phyloP scores from a whole-genome alignment of 2,797 vertebrate genomes.

The Smutsia temminckii region DNA sequence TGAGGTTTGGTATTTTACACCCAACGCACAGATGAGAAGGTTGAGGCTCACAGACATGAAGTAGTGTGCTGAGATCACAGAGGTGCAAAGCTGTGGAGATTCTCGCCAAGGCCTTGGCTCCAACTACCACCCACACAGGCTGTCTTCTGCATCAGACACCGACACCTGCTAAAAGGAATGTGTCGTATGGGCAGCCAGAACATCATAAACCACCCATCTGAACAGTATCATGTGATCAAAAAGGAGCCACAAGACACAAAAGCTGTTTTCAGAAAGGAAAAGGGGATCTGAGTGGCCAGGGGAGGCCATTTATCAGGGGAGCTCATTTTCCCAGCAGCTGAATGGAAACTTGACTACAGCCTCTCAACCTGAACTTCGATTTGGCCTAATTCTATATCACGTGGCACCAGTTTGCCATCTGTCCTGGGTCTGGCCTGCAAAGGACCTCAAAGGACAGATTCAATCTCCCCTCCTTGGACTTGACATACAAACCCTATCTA shows the following conservation, averaged over 20 bases:
- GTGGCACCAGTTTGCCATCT: constrained; percentile 90
- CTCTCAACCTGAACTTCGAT: constrained; percentile 91
- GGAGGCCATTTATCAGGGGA: constrained; percentile 5
- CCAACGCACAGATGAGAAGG: neutral
- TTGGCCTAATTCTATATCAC: constrained; percentile 88
- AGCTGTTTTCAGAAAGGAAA: neutral
- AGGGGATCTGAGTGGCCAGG: rapidly evolving
- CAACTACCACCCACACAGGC: rapidly evolving
- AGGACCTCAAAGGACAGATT: constrained; percentile 87
- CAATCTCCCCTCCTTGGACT: constrained; percentile 90
- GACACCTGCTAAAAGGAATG: rapidly evolving
- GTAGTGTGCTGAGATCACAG: neutral
- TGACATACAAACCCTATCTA: constrained; percentile 90
- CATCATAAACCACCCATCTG: rapidly evolving
- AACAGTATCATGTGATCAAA: rapidly evolving
- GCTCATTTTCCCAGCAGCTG: constrained; percentile 73
- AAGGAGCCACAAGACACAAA: neutral
- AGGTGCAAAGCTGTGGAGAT: neutral
- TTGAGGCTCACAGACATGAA: neutral
- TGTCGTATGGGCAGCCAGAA: rapidly evolving
- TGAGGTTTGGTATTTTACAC: neutral
- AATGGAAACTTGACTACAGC: constrained; percentile 70
- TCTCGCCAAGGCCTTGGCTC: rapidly evolving
- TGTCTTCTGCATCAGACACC: neutral
- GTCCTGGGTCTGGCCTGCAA: constrained; percentile 85